phyloP scores from a whole-genome alignment of 2,113 vertebrate genomes.

The mouse (Mus musculus) region GRCm39 chr5:134485001-134485500 shows the following conservation, averaged over 20 bases:
- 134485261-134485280: background rate
- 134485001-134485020: conserved; percentile 53
- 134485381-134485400: conserved; percentile 78
- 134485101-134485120: conserved; percentile 39
- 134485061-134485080: conserved; percentile 37
- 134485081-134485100: conserved; percentile 56
- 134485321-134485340: conserved; percentile 68
- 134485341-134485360: conserved; percentile 79
- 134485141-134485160: conserved; percentile 78
- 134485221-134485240: background rate
- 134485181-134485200: conserved; percentile 73
- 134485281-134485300: background rate
- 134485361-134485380: conserved; percentile 83
- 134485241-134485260: background rate
- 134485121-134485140: conserved; percentile 73
- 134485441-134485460: conserved; percentile 74
- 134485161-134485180: conserved; percentile 63
- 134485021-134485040: conserved; percentile 36
- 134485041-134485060: conserved; percentile 1
- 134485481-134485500: background rate
- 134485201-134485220: conserved; percentile 57
- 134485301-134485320: background rate
- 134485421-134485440: conserved; percentile 75
- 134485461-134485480: conserved; percentile 53
- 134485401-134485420: conserved; percentile 80